phyloP scores from a whole-genome alignment of 1,140 invertebrate species.

The Drosophila biarmipes region DNA sequence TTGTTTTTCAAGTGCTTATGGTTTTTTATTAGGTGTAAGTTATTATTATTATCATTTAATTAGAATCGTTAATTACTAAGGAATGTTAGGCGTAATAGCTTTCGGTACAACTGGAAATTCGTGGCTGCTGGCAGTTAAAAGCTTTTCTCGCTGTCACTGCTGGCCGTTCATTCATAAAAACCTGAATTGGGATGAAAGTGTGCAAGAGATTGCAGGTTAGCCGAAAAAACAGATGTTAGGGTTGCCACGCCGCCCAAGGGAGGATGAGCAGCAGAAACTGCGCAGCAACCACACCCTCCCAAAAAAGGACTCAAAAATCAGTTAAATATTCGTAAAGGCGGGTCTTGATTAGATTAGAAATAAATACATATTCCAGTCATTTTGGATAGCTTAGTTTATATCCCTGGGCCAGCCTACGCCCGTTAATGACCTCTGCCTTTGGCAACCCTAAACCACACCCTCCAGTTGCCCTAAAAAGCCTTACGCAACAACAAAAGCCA shows the following conservation, averaged over 20 bases:
- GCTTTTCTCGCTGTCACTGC: conserved; percentile 17
- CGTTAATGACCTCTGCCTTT: background rate
- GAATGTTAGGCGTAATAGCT: background rate
- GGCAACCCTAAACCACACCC: conserved; percentile 73
- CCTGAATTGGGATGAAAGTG: conserved; percentile 42
- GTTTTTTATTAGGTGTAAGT: no score
- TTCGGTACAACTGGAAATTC: background rate
- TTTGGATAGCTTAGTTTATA: no score
- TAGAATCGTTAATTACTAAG: background rate
- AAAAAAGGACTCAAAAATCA: background rate
- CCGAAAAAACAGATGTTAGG: conserved; percentile 42
- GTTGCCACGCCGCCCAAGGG: conserved; percentile 10
- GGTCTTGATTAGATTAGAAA: background rate
- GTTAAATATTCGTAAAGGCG: background rate
- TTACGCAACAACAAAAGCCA: conserved; percentile 74
- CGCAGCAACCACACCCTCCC: conserved; percentile 63
- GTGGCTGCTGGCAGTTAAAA: conserved; percentile 18
- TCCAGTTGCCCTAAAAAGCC: conserved; percentile 79
- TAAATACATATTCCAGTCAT: background rate
- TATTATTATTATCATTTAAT: background rate
- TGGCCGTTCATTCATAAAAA: conserved; percentile 75
- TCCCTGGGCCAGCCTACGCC: accelerated
- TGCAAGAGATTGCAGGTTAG: conserved; percentile 34
- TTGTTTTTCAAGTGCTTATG: no score
- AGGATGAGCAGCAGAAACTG: conserved; percentile 25